Evolutionary conservation across 2,888 invertebrate genomes (phyloP).

Genomic region (Lochmaea crataegi): DNA sequence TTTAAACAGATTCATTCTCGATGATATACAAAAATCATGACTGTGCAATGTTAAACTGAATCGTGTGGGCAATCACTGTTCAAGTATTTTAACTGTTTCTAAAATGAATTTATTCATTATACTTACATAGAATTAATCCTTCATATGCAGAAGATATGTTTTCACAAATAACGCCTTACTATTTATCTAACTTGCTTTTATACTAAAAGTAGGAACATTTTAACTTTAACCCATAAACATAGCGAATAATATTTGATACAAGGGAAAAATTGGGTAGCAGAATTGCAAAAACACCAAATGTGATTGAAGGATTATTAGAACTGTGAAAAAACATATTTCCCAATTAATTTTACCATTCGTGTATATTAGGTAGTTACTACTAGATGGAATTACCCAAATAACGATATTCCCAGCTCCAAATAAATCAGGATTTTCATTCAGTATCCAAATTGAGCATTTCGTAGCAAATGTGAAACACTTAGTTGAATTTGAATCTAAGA

Average conservation of each 20-base stretch:
- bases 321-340: neutral
- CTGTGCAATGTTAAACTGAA: slow-evolving; percentile 46
- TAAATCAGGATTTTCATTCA: too few species aligned
- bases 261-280: neutral
- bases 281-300: neutral
- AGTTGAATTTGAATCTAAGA: too few species aligned
- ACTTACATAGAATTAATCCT: slow-evolving; percentile 28
- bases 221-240: neutral
- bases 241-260: neutral
- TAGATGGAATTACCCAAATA: too few species aligned
- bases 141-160: slow-evolving; percentile 27
- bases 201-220: neutral
- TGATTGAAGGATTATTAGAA: neutral
- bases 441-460: too few species aligned
- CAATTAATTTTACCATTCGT: neutral
- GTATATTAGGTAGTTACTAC: neutral
- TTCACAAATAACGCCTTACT: slow-evolving; percentile 26
- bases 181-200: neutral
- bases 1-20: slow-evolving; percentile 13
- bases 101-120: slow-evolving; percentile 47
- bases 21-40: slow-evolving; percentile 36
- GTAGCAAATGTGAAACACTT: too few species aligned
- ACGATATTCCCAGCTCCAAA: too few species aligned
- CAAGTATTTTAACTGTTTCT: slow-evolving; percentile 52
- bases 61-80: slow-evolving; percentile 56